Percentiles rank a stretch among this genome's conserved stretches.
Conservation (phyloP, 1,140 invertebrate species). For the Ladona fulva region DNA sequence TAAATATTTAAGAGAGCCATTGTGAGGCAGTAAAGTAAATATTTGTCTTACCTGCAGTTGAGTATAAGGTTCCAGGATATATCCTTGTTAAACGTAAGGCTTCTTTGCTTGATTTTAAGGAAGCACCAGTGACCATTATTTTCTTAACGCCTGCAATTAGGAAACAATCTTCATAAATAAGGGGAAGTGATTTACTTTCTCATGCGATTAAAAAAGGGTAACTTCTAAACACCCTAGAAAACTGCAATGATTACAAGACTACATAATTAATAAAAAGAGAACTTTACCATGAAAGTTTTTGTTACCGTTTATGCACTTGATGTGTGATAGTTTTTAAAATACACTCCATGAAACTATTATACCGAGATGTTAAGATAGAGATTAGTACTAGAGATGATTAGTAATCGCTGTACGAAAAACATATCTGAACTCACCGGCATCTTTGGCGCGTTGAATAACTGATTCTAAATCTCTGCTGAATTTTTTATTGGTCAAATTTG, state of each 20-base stretch:
- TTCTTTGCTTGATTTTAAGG: constrained; percentile 80
- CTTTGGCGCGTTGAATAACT: constrained; percentile 83
- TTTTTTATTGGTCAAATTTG: constrained; percentile 92
- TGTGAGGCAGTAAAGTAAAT: not conserved
- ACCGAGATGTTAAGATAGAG: constrained; percentile 1
- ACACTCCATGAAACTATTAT: constrained; percentile 6
- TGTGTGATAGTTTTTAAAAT: constrained; percentile 4
- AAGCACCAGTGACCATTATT: constrained; percentile 88
- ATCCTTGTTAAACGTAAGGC: constrained; percentile 76
- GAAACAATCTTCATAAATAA: not conserved
- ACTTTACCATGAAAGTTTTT: too few species aligned
- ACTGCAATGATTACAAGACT: too few species aligned
- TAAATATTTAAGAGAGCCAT: not conserved
- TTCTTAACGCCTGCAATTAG: constrained; percentile 71
- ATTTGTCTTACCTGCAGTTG: constrained; percentile 65
- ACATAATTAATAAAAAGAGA: too few species aligned
- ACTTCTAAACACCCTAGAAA: too few species aligned
- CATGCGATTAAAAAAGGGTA: too few species aligned
- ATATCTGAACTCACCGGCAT: constrained; percentile 58
- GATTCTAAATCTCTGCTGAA: constrained; percentile 85
- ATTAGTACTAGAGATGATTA: not conserved
- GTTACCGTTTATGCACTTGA: too few species aligned
- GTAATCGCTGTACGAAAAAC: not conserved
- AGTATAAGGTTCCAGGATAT: constrained; percentile 83
- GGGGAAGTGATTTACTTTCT: too few species aligned